Percentiles rank a stretch among this genome's conserved stretches.
Conservation (phyloP, 2,797 vertebrate genomes). For the Sebastes itinus region DNA sequence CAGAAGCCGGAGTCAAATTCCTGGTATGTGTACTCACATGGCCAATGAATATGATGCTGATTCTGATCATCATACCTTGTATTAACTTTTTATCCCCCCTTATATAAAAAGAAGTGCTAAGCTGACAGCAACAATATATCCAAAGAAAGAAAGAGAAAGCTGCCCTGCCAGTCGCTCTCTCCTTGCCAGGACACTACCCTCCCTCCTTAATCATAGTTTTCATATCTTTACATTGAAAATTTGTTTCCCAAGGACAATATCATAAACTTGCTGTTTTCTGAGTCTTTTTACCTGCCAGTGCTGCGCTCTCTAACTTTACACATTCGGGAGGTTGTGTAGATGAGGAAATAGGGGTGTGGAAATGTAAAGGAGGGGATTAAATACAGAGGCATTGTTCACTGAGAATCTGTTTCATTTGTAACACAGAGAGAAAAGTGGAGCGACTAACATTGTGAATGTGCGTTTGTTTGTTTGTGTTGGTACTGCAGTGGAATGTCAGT, state of each 20-base stretch:
- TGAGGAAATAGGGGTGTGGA: constrained; percentile 7
- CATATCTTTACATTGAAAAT: constrained; percentile 97
- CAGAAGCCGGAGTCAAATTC: not conserved
- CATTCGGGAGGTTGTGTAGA: constrained; percentile 81
- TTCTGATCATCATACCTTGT: not conserved
- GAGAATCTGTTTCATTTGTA: constrained; percentile 19
- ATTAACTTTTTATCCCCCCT: constrained; percentile 7
- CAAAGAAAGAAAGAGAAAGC: constrained; percentile 45
- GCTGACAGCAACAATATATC: constrained; percentile 49
- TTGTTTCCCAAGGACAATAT: constrained; percentile 95
- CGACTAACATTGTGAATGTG: not conserved
- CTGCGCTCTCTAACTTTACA: constrained; percentile 88
- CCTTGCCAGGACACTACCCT: constrained; percentile 87
- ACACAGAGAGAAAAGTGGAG: not conserved
- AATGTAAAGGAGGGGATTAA: constrained; percentile 63
- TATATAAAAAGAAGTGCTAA: not conserved
- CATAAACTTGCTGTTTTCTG: constrained; percentile 95
- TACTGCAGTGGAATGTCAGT: not conserved
- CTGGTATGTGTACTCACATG: not conserved
- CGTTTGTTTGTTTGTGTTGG: not conserved
- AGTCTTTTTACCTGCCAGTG: constrained; percentile 89
- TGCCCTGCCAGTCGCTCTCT: constrained; percentile 44
- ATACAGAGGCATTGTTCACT: constrained; percentile 4
- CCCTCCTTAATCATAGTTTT: constrained; percentile 96
- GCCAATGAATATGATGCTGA: not conserved